Conservation (phyloP, 2,888 invertebrate genomes). For the Leucoma salicis region DNA sequence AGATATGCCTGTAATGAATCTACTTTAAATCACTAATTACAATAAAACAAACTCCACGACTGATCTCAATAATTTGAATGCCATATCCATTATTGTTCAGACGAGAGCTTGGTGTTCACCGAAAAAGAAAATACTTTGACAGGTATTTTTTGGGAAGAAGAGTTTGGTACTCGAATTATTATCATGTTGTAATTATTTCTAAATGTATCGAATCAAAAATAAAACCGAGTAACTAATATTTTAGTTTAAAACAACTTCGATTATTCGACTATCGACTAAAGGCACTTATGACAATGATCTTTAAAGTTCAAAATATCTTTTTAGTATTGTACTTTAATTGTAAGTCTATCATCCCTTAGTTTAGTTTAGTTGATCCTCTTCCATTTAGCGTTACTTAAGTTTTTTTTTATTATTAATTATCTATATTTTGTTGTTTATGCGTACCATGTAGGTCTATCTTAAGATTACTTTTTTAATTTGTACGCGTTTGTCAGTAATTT, state of each 20-base stretch:
- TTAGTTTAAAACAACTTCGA: background rate
- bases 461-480: conserved; percentile 44
- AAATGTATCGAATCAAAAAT: background rate
- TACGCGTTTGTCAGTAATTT: conserved; percentile 52
- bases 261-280: background rate
- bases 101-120: no score
- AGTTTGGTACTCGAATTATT: no score
- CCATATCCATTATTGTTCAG: no score
- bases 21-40: no score
- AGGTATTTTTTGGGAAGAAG: no score
- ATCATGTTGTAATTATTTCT: no score
- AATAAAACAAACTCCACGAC: no score
- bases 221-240: background rate
- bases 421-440: conserved; percentile 63
- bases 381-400: conserved; percentile 73
- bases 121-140: no score
- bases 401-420: conserved; percentile 59
- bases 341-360: conserved; percentile 56
- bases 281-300: conserved; percentile 19
- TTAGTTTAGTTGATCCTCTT: conserved; percentile 77
- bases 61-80: no score
- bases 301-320: conserved; percentile 48
- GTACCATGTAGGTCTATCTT: conserved; percentile 48
- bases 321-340: conserved; percentile 47
- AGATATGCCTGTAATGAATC: no score